phyloP scores from a whole-genome alignment of 2,797 vertebrate genomes.

The Hydrocynus forskahlii region DNA sequence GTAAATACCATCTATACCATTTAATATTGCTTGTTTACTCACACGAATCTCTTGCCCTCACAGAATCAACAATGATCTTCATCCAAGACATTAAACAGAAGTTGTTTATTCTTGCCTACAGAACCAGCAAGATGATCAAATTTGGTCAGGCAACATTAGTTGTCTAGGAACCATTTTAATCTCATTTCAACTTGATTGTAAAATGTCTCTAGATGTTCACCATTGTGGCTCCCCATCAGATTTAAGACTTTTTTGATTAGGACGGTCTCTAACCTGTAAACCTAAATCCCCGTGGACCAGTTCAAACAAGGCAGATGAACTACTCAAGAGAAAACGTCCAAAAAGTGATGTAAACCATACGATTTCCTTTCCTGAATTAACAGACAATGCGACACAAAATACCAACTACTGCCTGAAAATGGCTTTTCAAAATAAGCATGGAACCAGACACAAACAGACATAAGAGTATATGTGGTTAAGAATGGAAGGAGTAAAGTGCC shows the following conservation, averaged over 20 bases:
- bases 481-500: constrained; percentile 21
- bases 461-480: not conserved
- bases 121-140: not conserved
- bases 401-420: constrained; percentile 9
- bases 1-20: not conserved
- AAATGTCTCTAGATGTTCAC: constrained; percentile 7
- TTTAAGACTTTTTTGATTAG: constrained; percentile 1
- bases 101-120: not conserved
- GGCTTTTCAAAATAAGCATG: constrained; percentile 4
- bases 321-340: constrained; percentile 29
- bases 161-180: not conserved
- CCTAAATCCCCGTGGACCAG: not conserved
- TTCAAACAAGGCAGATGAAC: constrained; percentile 32
- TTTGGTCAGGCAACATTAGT: constrained; percentile 13
- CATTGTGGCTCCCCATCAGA: not conserved
- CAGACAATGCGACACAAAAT: constrained; percentile 1
- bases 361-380: constrained; percentile 25
- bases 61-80: not conserved
- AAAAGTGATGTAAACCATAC: constrained; percentile 16
- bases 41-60: not conserved
- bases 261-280: constrained; percentile 3
- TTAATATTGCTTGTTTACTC: not conserved
- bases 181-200: not conserved
- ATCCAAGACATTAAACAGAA: not conserved
- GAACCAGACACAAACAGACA: not conserved